Percentiles rank a stretch among this genome's conserved stretches.
These are phyloP conservation scores for Sapayoa aenigma DNA, from an alignment of 2,113 vertebrate species.

Conservation along the genomic window DNA sequence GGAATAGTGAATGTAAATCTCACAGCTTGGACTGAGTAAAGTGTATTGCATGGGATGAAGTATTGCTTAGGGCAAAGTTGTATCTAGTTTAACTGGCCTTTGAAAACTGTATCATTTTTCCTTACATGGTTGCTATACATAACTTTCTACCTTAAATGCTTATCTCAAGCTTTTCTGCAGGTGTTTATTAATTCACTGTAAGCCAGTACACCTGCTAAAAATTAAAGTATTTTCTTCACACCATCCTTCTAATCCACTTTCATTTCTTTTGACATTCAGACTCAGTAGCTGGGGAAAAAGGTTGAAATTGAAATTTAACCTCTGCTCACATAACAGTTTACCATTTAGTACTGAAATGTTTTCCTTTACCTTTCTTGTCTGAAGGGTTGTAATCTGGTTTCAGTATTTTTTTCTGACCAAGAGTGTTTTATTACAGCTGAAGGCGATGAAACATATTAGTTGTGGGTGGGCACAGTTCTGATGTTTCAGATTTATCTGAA, in stretches of 20 bases:
- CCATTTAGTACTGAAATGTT: not conserved
- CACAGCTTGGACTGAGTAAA: not conserved
- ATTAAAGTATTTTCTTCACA: slow-evolving; percentile 40
- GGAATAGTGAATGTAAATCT: not conserved
- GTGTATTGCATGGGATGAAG: not conserved
- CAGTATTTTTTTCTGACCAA: not conserved
- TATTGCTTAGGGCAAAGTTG: not conserved
- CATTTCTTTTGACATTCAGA: slow-evolving; percentile 27
- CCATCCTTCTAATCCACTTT: slow-evolving; percentile 17
- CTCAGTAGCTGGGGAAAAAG: slow-evolving; percentile 31
- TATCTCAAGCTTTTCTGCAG: slow-evolving; percentile 7
- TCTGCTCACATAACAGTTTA: not conserved
- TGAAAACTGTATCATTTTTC: slow-evolving; percentile 22
- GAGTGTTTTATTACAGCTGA: slow-evolving; percentile 16
- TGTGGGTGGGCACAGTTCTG: not conserved
- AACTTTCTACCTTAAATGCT: not conserved
- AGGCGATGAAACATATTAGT: not conserved
- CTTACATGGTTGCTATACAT: not conserved
- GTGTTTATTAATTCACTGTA: slow-evolving; percentile 40
- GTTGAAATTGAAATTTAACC: slow-evolving; percentile 53
- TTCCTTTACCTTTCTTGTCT: slow-evolving; percentile 27
- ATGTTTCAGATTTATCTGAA: slow-evolving; percentile 10
- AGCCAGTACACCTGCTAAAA: slow-evolving; percentile 50
- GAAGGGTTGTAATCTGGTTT: slow-evolving; percentile 29
- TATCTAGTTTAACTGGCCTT: not conserved